Evolutionary conservation across 2,797 vertebrate genomes (phyloP).

Genomic region (Babyrousa celebensis): DNA sequence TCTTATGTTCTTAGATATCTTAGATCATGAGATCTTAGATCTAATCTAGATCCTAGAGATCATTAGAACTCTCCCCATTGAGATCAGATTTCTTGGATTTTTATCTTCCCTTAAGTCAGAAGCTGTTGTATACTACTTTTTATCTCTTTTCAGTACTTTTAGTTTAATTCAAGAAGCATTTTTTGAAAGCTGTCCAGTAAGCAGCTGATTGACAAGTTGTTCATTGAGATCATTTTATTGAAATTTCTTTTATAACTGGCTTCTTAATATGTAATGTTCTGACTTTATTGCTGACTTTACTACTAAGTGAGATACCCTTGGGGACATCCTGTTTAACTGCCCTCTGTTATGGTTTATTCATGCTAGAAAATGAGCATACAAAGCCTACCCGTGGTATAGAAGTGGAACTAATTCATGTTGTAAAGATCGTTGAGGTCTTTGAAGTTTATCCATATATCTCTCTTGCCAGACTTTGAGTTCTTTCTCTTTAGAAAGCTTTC

Average conservation of each 20-base stretch:
- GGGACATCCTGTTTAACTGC: neutral
- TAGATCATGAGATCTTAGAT: conserved; percentile 42
- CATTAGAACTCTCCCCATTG: conserved; percentile 16
- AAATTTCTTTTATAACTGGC: conserved; percentile 22
- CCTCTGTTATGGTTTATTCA: conserved; percentile 1
- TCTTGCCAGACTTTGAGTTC: conserved; percentile 64
- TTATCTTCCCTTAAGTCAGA: conserved; percentile 23
- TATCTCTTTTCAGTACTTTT: conserved; percentile 27
- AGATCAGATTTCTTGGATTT: conserved; percentile 59
- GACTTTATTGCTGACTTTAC: conserved; percentile 46
- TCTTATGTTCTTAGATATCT: conserved; percentile 63
- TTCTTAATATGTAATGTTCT: conserved; percentile 56
- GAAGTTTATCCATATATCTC: conserved; percentile 47
- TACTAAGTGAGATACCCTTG: neutral
- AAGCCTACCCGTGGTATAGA: neutral
- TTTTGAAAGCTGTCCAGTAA: conserved; percentile 59
- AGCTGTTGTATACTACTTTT: neutral
- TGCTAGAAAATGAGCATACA: conserved; percentile 60
- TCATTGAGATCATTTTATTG: conserved; percentile 42
- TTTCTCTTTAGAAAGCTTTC: conserved; percentile 70
- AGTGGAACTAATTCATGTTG: conserved; percentile 44
- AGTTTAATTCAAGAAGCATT: conserved; percentile 62
- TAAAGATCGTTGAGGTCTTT: conserved; percentile 52
- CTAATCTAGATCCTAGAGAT: conserved; percentile 53
- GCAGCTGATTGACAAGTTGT: neutral